Conservation (phyloP, 1,140 invertebrate genomes). For the Aphelinus certus region DNA sequence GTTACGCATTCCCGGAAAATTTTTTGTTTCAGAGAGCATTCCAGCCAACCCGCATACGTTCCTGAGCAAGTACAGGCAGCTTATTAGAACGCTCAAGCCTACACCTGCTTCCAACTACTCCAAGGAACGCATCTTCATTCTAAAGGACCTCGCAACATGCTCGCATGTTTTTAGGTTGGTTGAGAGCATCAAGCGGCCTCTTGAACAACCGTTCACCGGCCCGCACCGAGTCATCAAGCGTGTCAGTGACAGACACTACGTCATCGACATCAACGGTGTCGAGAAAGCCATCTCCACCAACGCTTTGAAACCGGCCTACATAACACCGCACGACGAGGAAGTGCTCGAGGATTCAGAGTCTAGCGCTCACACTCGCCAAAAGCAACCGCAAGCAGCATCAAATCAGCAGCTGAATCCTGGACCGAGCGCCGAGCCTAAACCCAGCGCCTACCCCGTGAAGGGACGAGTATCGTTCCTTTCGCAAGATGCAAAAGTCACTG, state of each 20-base stretch:
- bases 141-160: neutral
- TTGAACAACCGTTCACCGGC: neutral
- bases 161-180: neutral
- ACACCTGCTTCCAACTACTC: neutral
- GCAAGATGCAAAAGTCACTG: neutral
- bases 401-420: neutral
- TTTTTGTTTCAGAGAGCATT: slow-evolving; percentile 44
- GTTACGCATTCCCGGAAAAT: slow-evolving; percentile 52
- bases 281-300: neutral
- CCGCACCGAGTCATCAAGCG: neutral
- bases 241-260: neutral
- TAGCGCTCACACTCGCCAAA: neutral
- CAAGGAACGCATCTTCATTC: slow-evolving; percentile 30
- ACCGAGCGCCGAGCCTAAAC: neutral
- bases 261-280: neutral
- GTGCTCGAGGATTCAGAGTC: no score
- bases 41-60: slow-evolving; percentile 38
- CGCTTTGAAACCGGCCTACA: neutral
- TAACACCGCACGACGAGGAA: neutral
- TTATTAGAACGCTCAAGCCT: no score
- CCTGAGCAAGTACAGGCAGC: neutral
- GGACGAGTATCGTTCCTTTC: neutral
- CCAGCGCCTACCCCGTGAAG: neutral
- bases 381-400: neutral
- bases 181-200: neutral